Evolutionary conservation across 2,113 vertebrate species (phyloP), one percentile per base, ranked within the genome.

Genomic region (Poecilia latipinna): DNA sequence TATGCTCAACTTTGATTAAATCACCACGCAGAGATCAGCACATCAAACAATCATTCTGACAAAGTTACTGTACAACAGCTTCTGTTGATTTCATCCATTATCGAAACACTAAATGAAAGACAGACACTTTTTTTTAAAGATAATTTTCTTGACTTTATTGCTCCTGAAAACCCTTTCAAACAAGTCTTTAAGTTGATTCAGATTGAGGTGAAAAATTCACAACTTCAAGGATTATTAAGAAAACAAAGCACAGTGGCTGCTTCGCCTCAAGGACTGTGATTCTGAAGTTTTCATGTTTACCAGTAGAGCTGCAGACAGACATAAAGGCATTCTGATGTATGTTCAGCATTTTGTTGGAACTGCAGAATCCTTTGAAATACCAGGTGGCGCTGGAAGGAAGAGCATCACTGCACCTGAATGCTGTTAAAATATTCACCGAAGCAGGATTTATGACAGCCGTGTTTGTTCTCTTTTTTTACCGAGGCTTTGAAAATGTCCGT

Each of bases 1-100:
- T 57, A 57, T n/a, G 8, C 51, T 5, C 15, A 65, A 62, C 75
- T 86, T 83, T 82, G 39, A 87, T 77, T 57, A 79, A 85, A 70
- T 35, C 6, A 12, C 4, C 22, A 1, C 67, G 60, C 8, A 29
- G 66, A 62, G 39, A 54, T 48, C 60, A 57, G 44, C n/a, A 64
- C 69, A 63, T 68, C 22, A 0, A 67, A 64, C 3, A 26, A 33
- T 64, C 2, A 66, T 28, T 70, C 26, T 57, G 68, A 77, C 32
- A 73, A 62, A 82, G 65, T 24, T 29, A 66, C 31, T 75, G 13
- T 31, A 31, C 33, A 61, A 15, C n/a, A 54, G 8, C 60, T 32
- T 71, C 37, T 64, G 61, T 66, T 67, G 12, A 12, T 68, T 78
- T 64, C 19, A 72, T 54, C 67, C 33, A 67, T 60, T 15, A 51